A percentile compares a stretch with the other conserved stretches of the same genome.
Conservation (phyloP, 2,888 invertebrate species). For the Argyresthia albistria region DNA sequence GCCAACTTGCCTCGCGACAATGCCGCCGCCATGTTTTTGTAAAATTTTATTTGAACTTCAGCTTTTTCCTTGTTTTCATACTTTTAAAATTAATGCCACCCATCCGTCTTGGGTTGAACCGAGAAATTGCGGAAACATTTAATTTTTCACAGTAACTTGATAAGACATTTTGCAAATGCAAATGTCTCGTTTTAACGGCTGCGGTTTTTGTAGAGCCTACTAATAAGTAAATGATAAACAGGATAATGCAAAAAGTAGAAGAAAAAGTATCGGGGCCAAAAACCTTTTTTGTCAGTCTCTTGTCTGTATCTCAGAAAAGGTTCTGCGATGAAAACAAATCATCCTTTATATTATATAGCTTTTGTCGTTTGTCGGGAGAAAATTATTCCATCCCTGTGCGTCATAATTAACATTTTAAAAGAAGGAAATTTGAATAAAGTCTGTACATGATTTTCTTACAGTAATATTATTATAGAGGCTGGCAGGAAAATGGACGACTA, state of each 20-base stretch:
- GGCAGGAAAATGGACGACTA: no score
- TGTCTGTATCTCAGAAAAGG: slow-evolving; percentile 6
- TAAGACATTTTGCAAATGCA: no score
- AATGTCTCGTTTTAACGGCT: no score
- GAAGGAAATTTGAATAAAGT: background rate
- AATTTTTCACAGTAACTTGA: no score
- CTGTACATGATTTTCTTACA: background rate
- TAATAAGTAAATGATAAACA: no score
- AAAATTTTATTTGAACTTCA: background rate
- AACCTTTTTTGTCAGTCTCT: background rate
- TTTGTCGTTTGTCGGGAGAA: slow-evolving; percentile 4
- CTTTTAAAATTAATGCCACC: background rate
- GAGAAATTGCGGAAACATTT: no score
- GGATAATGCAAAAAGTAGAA: no score
- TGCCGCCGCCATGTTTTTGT: no score
- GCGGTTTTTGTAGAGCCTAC: no score
- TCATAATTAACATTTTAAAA: slow-evolving; percentile 9
- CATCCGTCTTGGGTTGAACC: background rate
- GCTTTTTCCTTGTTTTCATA: background rate
- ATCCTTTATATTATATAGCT: slow-evolving; percentile 4
- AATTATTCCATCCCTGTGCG: slow-evolving; percentile 5
- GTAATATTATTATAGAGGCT: no score
- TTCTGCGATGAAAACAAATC: slow-evolving; percentile 10
- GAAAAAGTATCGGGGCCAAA: no score
- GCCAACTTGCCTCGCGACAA: background rate